Percentiles rank a stretch among this genome's conserved stretches.
These are phyloP conservation scores for Halyomorpha halys DNA, from an alignment of 1,140 invertebrate genomes.

Conservation along the genomic window DNA sequence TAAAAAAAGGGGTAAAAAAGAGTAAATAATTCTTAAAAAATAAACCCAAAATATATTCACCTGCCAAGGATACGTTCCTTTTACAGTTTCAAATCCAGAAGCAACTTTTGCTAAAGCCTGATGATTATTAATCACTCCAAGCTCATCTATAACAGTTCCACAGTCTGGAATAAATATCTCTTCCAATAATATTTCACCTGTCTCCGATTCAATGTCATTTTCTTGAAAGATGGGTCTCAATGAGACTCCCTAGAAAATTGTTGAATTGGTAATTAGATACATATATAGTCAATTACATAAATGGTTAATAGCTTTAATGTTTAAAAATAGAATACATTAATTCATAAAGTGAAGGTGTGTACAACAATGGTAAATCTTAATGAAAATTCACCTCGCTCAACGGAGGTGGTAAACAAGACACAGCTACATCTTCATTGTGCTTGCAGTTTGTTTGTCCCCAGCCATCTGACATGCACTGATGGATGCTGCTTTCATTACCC, in stretches of 20 bases:
- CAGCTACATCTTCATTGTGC: constrained; percentile 62
- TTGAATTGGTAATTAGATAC: too few species aligned
- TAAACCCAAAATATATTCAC: constrained; percentile 34
- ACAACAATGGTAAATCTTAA: too few species aligned
- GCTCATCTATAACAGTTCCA: constrained; percentile 41
- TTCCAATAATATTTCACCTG: constrained; percentile 21
- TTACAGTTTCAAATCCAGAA: constrained; percentile 42
- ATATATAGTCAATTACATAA: too few species aligned
- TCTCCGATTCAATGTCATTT: too few species aligned
- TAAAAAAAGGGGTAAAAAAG: too few species aligned
- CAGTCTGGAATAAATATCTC: constrained; percentile 40
- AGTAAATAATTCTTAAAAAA: too few species aligned
- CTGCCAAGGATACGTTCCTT: constrained; percentile 69
- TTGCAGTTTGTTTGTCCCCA: constrained; percentile 64
- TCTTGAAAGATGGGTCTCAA: too few species aligned
- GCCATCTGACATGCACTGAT: constrained; percentile 50
- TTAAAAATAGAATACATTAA: too few species aligned
- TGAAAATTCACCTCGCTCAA: neutral
- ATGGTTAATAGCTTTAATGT: too few species aligned
- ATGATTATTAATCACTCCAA: constrained; percentile 32
- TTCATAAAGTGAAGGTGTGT: too few species aligned
- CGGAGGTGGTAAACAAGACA: constrained; percentile 41
- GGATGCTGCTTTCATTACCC: constrained; percentile 54
- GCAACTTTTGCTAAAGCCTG: constrained; percentile 39
- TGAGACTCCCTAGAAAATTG: too few species aligned